These are phyloP conservation scores for Teinopalpus imperialis DNA, from an alignment of 2,888 invertebrate genomes.

Conservation along the genomic window DNA sequence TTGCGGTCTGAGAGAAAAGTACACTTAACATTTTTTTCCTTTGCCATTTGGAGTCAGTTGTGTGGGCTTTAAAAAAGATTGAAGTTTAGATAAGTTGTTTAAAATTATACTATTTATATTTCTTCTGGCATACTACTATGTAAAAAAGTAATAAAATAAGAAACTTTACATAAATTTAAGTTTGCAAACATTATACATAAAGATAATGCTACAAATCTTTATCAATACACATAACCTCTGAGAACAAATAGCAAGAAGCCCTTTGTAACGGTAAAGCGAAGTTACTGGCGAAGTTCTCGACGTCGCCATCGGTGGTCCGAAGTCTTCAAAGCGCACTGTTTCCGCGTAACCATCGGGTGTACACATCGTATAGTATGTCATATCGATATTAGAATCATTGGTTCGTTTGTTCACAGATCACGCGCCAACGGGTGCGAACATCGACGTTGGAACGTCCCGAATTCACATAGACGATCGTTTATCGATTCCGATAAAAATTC, in stretches of 20 bases:
- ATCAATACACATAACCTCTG: not conserved
- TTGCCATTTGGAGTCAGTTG: too few species aligned
- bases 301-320: constrained; percentile 11
- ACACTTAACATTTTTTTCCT: not conserved
- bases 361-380: not conserved
- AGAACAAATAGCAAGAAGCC: not conserved
- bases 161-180: too few species aligned
- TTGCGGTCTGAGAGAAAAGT: not conserved
- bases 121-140: too few species aligned
- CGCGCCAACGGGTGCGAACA: constrained; percentile 18
- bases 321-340: not conserved
- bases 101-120: too few species aligned
- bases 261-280: too few species aligned
- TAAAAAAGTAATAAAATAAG: too few species aligned
- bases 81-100: too few species aligned
- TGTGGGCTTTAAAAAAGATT: too few species aligned
- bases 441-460: constrained; percentile 13
- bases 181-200: too few species aligned
- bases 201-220: not conserved
- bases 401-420: constrained; percentile 16
- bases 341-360: not conserved
- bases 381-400: constrained; percentile 7
- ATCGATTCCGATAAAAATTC: constrained; percentile 21
- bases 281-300: too few species aligned
- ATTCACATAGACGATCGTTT: constrained; percentile 19